A percentile compares a stretch with the other conserved stretches of the same genome.
Conservation (phyloP, 2,797 vertebrate genomes). For the Amniataba percoides region DNA sequence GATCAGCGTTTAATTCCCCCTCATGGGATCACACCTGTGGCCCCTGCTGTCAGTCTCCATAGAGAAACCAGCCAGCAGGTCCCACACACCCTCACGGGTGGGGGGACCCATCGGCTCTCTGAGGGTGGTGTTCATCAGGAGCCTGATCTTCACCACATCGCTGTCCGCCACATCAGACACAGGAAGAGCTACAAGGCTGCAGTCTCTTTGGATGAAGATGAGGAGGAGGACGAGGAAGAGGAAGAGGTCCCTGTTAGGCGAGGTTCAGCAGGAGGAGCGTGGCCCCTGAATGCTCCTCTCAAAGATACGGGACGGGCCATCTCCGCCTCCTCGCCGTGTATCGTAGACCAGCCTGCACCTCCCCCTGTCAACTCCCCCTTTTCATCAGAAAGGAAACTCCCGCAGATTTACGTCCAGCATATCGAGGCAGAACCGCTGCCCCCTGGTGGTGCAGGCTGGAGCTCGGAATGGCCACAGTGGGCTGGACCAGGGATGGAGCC, state of each 20-base stretch:
- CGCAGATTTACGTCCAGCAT: slow-evolving; percentile 81
- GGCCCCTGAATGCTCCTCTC: slow-evolving; percentile 32
- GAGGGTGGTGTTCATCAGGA: not conserved
- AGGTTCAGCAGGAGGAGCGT: slow-evolving; percentile 24
- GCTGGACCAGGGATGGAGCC: accelerated
- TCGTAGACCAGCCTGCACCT: slow-evolving; percentile 28
- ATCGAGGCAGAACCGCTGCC: not conserved
- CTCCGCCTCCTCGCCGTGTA: slow-evolving; percentile 61
- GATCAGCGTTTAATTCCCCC: not conserved
- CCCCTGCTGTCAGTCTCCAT: not conserved
- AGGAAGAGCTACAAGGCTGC: slow-evolving; percentile 74
- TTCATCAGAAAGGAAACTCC: slow-evolving; percentile 43
- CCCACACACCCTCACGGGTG: slow-evolving; percentile 2
- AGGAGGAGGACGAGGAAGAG: not conserved
- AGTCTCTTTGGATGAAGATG: slow-evolving; percentile 66
- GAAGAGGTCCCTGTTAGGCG: slow-evolving; percentile 18
- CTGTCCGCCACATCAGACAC: slow-evolving; percentile 14
- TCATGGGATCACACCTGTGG: slow-evolving; percentile 6
- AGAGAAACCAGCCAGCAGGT: not conserved
- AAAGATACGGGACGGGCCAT: slow-evolving; percentile 13
- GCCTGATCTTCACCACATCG: not conserved
- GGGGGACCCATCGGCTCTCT: not conserved
- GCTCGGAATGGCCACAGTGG: not conserved
- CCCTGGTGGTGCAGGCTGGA: not conserved
- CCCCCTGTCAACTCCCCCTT: slow-evolving; percentile 12